These are phyloP conservation scores for Lamprotornis superbus DNA, from an alignment of 2,113 vertebrate species.

Conservation along the genomic window DNA sequence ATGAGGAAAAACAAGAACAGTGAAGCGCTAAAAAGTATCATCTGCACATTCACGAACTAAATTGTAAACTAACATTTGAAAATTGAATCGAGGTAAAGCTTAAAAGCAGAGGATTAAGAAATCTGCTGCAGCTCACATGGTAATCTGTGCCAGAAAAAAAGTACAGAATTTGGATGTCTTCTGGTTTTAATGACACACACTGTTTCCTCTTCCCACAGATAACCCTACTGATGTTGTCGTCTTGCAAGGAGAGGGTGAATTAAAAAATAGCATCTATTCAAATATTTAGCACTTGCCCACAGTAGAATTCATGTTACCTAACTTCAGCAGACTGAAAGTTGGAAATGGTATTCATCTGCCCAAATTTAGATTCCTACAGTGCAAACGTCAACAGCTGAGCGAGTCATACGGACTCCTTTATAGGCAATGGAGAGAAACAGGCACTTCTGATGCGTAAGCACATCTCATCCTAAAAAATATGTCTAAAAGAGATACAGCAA, in stretches of 20 bases:
- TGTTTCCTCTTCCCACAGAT: conserved; percentile 61
- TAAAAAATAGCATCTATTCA: conserved; percentile 58
- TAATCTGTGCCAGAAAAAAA: conserved; percentile 24
- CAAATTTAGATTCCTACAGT: conserved; percentile 60
- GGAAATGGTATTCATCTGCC: conserved; percentile 45
- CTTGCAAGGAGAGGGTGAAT: conserved; percentile 49
- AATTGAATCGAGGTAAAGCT: neutral
- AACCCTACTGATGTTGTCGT: conserved; percentile 32
- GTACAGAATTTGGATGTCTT: conserved; percentile 21
- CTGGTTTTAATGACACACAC: conserved; percentile 39
- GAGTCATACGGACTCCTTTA: conserved; percentile 55
- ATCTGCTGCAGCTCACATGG: neutral
- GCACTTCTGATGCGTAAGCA: conserved; percentile 62
- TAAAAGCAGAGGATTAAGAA: conserved; percentile 8
- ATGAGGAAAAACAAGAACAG: neutral
- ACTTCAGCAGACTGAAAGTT: conserved; percentile 52
- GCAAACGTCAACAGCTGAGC: conserved; percentile 60
- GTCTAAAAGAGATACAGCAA: neutral
- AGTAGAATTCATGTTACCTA: conserved; percentile 56
- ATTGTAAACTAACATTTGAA: neutral
- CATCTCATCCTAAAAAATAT: conserved; percentile 40
- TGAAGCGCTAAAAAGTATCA: neutral
- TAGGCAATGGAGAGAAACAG: conserved; percentile 46
- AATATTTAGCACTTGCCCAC: conserved; percentile 60
- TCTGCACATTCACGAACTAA: neutral